Evolutionary conservation across 2,113 vertebrate species (phyloP).

Genomic region (Psephotus haematonotus): DNA sequence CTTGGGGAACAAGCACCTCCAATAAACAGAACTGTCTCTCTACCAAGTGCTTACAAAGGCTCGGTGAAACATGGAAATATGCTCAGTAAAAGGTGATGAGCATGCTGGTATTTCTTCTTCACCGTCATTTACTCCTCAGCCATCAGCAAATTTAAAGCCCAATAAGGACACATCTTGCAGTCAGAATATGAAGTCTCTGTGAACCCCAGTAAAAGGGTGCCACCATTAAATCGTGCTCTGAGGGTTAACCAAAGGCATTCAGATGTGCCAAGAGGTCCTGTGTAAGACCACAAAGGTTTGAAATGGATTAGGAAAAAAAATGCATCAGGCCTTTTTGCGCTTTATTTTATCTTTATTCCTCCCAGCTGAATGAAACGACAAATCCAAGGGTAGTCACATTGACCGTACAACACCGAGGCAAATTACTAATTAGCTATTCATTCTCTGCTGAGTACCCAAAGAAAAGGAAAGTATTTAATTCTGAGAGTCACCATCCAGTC

Average conservation of each 20-base stretch:
- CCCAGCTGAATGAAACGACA: background rate
- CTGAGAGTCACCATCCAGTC: background rate
- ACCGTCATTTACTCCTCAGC: background rate
- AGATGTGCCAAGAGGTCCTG: background rate
- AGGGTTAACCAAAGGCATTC: background rate
- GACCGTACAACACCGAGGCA: background rate
- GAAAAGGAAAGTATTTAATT: conserved; percentile 19
- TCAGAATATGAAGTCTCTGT: background rate
- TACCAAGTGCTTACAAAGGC: conserved; percentile 39
- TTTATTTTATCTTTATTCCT: background rate
- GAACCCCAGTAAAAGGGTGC: background rate
- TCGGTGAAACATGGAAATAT: conserved; percentile 22
- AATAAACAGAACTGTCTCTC: conserved; percentile 60
- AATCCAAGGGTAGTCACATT: background rate
- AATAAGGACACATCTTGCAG: background rate
- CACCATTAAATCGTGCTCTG: background rate
- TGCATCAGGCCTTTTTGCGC: background rate
- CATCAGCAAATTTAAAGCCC: background rate
- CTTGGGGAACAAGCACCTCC: conserved; percentile 49
- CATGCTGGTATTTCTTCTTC: background rate
- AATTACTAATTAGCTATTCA: conserved; percentile 42
- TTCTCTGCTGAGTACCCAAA: background rate
- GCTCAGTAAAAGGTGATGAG: background rate
- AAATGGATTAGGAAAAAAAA: background rate
- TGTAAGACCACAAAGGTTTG: background rate